These are phyloP conservation scores for Podabrus alpinus DNA, from an alignment of 2,888 invertebrate genomes.

Conservation along the genomic window DNA sequence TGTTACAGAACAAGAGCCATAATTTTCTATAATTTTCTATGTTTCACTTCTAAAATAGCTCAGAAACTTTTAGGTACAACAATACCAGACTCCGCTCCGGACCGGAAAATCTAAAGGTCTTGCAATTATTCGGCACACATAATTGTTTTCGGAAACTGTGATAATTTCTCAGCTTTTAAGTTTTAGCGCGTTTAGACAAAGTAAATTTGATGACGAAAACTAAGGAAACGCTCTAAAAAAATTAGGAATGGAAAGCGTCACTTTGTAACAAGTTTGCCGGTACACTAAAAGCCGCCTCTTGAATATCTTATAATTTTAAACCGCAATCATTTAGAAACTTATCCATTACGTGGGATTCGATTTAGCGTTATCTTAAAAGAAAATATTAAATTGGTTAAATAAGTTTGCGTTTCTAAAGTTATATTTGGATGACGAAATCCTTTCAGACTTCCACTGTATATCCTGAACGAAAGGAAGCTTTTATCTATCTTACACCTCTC, in stretches of 20 bases:
- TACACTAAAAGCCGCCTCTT: neutral
- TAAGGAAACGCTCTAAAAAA: neutral
- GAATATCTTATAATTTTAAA: neutral
- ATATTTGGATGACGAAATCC: conserved; percentile 33
- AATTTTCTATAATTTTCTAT: neutral
- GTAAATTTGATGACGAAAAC: neutral
- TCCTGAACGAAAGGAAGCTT: conserved; percentile 29
- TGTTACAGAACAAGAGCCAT: neutral
- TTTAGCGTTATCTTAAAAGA: neutral
- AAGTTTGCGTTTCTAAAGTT: conserved; percentile 33
- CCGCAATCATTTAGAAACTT: neutral
- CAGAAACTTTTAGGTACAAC: neutral
- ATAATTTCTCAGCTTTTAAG: neutral
- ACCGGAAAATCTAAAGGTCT: neutral
- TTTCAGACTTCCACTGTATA: conserved; percentile 28
- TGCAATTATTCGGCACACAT: neutral
- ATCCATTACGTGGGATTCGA: neutral
- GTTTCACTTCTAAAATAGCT: neutral
- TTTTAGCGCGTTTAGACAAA: neutral
- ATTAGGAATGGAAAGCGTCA: neutral
- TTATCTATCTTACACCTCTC: conserved; percentile 35
- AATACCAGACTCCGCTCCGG: neutral
- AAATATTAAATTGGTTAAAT: neutral
- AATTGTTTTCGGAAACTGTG: neutral
- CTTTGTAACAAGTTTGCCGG: neutral